These are phyloP conservation scores for Drepanosiphum platanoidis DNA, from an alignment of 2,888 invertebrate genomes.

Conservation along the genomic window DNA sequence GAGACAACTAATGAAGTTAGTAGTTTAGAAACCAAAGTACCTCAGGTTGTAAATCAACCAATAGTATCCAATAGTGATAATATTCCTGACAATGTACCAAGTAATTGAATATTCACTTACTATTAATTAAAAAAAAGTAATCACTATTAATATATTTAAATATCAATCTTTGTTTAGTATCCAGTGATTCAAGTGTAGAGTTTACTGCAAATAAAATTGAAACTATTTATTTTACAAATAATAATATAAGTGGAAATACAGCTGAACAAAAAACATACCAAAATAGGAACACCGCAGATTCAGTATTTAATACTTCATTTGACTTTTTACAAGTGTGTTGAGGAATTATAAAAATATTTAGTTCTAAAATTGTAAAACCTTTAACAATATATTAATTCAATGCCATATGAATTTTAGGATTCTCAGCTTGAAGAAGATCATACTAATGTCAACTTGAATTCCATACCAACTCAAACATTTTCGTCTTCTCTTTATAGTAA, in stretches of 20 bases:
- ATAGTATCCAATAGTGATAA: background rate
- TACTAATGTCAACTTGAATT: background rate
- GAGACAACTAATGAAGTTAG: background rate
- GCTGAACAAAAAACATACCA: conserved; percentile 22
- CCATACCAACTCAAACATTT: conserved; percentile 55
- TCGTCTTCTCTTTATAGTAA: conserved; percentile 24
- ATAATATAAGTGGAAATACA: conserved; percentile 17
- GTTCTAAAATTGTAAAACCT: background rate
- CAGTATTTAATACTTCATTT: conserved; percentile 48
- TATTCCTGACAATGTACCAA: background rate
- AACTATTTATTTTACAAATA: conserved; percentile 58
- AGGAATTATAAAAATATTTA: background rate
- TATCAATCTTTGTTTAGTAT: conserved; percentile 16
- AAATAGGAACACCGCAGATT: background rate
- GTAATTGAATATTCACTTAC: conserved; percentile 22
- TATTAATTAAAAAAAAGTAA: background rate
- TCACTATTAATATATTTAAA: background rate
- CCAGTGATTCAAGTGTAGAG: background rate
- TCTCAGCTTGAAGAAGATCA: conserved; percentile 48
- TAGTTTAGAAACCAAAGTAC: background rate
- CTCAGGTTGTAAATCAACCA: conserved; percentile 2
- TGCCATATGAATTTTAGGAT: conserved; percentile 24
- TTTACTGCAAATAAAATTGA: conserved; percentile 31
- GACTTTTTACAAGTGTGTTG: conserved; percentile 50
- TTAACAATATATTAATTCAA: background rate